Conservation (phyloP, 2,888 invertebrate species). For the Ophion slaviceki region DNA sequence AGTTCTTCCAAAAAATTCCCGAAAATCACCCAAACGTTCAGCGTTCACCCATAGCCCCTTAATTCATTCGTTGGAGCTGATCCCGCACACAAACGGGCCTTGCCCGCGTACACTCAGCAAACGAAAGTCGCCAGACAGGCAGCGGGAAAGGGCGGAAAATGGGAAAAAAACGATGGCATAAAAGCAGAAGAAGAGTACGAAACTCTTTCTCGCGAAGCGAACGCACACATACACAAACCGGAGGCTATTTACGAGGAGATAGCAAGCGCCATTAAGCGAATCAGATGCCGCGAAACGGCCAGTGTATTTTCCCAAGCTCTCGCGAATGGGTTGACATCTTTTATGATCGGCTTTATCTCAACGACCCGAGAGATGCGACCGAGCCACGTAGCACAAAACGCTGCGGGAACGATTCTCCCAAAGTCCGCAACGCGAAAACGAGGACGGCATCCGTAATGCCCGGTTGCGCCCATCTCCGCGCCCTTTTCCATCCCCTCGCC, state of each 20-base stretch:
- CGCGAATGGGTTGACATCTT: slow-evolving; percentile 71
- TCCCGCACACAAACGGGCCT: slow-evolving; percentile 25
- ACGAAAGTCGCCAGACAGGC: slow-evolving; percentile 2
- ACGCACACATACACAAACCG: slow-evolving; percentile 27
- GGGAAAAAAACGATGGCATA: not conserved
- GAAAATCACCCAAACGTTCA: too few species aligned
- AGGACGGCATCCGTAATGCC: slow-evolving; percentile 41
- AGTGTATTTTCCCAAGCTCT: slow-evolving; percentile 67
- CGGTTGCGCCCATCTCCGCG: not conserved
- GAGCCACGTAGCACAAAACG: slow-evolving; percentile 52
- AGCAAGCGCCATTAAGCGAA: slow-evolving; percentile 69
- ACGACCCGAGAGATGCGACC: slow-evolving; percentile 53
- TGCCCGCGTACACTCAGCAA: not conserved
- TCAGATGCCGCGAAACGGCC: slow-evolving; percentile 71
- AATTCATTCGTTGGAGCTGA: slow-evolving; percentile 46
- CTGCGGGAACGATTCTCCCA: slow-evolving; percentile 61
- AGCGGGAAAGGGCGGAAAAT: not conserved
- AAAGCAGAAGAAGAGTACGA: slow-evolving; percentile 12
- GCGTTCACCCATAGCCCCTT: too few species aligned
- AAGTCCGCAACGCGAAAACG: slow-evolving; percentile 43
- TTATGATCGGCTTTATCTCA: slow-evolving; percentile 70
- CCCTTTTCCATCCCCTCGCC: slow-evolving; percentile 1
- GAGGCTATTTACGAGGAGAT: slow-evolving; percentile 69
- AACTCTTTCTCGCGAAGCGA: not conserved
- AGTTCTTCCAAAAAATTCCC: too few species aligned